These are phyloP conservation scores for Megaceryle maxima DNA, from an alignment of 2,113 vertebrate species.

Conservation along the genomic window DNA sequence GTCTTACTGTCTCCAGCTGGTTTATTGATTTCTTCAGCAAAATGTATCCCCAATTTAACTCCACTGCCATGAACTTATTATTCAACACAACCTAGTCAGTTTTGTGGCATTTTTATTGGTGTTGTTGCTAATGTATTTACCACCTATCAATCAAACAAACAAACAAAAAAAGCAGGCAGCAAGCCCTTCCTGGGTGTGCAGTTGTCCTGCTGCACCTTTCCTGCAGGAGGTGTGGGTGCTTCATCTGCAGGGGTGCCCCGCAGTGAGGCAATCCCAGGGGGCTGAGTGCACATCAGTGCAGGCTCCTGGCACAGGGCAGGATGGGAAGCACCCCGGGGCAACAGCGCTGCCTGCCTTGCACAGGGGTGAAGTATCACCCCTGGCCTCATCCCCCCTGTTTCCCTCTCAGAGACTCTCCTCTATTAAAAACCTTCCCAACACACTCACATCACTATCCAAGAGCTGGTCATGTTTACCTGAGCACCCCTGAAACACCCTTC, in stretches of 20 bases:
- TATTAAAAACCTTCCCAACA: neutral
- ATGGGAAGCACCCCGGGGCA: too few relatives aligned
- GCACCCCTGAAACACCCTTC: neutral
- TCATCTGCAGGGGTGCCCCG: accelerated
- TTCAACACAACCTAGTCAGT: neutral
- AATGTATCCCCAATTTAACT: neutral
- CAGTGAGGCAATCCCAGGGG: accelerated
- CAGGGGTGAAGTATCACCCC: too few relatives aligned
- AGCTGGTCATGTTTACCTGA: neutral
- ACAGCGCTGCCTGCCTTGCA: too few relatives aligned
- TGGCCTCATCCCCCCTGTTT: neutral
- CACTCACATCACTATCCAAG: neutral
- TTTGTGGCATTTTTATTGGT: neutral
- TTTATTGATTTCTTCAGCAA: neutral
- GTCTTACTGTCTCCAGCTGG: neutral
- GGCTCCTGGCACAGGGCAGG: too few relatives aligned
- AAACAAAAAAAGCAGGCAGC: too few relatives aligned
- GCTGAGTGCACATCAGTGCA: too few relatives aligned
- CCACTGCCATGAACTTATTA: neutral
- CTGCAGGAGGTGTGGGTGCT: neutral
- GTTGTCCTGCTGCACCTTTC: neutral
- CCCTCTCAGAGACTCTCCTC: too few relatives aligned
- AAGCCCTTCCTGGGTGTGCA: accelerated
- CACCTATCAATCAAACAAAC: neutral
- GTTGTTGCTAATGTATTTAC: neutral